Evolutionary conservation across 1,140 invertebrate genomes (phyloP).

Genomic region (Tetramorium parvispinum): DNA sequence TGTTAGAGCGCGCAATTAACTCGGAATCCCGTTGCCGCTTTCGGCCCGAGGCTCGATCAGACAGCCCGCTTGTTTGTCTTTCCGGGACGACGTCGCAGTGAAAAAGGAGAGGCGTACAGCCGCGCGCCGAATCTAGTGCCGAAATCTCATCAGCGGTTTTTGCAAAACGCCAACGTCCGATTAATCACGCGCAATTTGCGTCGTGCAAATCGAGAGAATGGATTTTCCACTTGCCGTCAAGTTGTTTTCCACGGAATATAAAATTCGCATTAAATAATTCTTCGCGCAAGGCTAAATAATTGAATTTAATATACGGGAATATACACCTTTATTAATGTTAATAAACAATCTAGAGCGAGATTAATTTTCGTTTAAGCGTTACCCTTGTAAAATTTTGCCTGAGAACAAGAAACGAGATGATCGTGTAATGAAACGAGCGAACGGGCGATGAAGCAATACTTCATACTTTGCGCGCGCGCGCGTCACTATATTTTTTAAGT

Average conservation of each 20-base stretch:
- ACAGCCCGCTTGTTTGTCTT: constrained; percentile 36
- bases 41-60: constrained; percentile 56
- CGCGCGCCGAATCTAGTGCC: neutral
- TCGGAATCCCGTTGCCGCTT: constrained; percentile 68
- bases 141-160: constrained; percentile 33
- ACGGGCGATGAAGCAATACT: neutral
- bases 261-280: neutral
- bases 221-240: neutral
- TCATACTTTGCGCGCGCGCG: neutral
- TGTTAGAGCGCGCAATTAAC: constrained; percentile 81
- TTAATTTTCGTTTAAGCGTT: constrained; percentile 31
- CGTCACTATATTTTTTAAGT: constrained; percentile 36
- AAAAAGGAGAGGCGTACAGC: constrained; percentile 12
- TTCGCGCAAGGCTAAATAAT: neutral
- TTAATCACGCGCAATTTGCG: constrained; percentile 34
- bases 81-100: neutral
- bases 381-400: constrained; percentile 32
- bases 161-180: constrained; percentile 32
- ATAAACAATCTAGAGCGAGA: neutral
- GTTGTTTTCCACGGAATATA: neutral
- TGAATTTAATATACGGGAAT: constrained; percentile 1
- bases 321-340: neutral
- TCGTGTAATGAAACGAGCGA: constrained; percentile 14
- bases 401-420: neutral
- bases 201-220: neutral